Conservation (phyloP, 2,888 invertebrate species). For the Drosophila pegasa region DNA sequence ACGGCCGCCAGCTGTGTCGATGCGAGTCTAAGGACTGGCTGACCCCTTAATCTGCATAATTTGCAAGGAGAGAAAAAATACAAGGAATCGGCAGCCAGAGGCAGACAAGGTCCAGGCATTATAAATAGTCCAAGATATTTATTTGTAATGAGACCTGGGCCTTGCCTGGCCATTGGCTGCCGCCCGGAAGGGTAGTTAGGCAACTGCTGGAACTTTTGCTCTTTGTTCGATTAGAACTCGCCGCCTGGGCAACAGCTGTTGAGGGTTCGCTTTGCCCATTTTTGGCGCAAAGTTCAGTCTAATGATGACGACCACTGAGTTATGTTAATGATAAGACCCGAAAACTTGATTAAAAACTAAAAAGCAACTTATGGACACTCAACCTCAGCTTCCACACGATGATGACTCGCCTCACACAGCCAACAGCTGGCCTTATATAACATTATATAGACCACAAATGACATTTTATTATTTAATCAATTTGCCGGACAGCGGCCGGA, state of each 20-base stretch:
- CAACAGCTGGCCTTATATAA: slow-evolving; percentile 23
- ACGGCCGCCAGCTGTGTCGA: slow-evolving; percentile 53
- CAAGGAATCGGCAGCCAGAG: slow-evolving; percentile 14
- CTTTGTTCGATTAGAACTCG: slow-evolving; percentile 62
- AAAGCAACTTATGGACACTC: slow-evolving; percentile 39
- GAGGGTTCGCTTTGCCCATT: slow-evolving; percentile 38
- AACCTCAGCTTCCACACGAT: slow-evolving; percentile 13
- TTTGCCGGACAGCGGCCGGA: slow-evolving; percentile 29
- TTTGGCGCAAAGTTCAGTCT: slow-evolving; percentile 69
- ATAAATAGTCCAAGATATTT: slow-evolving; percentile 76
- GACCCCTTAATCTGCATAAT: slow-evolving; percentile 84
- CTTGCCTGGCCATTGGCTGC: slow-evolving; percentile 52
- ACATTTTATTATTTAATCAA: slow-evolving; percentile 64
- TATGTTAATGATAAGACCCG: slow-evolving; percentile 50
- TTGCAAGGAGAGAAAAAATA: slow-evolving; percentile 47
- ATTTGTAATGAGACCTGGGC: slow-evolving; percentile 69
- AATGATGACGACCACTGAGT: slow-evolving; percentile 66
- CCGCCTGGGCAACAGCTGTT: slow-evolving; percentile 49
- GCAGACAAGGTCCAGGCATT: slow-evolving; percentile 53
- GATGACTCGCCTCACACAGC: slow-evolving; percentile 8
- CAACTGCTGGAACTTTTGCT: slow-evolving; percentile 53
- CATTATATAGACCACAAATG: slow-evolving; percentile 44
- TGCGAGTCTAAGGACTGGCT: slow-evolving; percentile 41
- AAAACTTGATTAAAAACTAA: slow-evolving; percentile 68
- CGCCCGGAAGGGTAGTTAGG: slow-evolving; percentile 62